Percentiles rank a stretch among this genome's conserved stretches.
phyloP scores from a whole-genome alignment of 2,113 vertebrate species.

The Pachycephala philippinensis region DNA sequence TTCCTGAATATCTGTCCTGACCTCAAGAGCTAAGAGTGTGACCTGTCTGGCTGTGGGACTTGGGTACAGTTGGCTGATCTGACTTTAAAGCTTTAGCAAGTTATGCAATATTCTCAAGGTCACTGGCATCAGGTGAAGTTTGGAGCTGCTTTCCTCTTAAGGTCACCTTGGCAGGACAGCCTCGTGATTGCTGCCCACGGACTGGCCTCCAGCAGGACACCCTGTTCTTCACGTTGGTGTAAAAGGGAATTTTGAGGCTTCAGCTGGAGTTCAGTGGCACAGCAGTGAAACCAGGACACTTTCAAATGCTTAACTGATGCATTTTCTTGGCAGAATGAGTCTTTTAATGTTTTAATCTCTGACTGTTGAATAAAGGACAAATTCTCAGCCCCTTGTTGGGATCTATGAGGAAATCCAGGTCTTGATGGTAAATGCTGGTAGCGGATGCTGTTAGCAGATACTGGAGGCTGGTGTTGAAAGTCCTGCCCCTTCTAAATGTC shows the following conservation, averaged over 20 bases:
- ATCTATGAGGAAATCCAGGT: background rate
- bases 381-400: background rate
- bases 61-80: background rate
- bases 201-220: background rate
- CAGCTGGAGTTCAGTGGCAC: background rate
- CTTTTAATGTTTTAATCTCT: background rate
- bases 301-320: background rate
- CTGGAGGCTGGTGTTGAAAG: background rate
- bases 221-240: rapidly evolving
- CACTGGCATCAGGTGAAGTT: background rate
- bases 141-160: background rate
- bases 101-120: constrained; percentile 22
- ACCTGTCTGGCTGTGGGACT: background rate
- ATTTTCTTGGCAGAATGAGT: background rate
- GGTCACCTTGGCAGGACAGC: background rate
- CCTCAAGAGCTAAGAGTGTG: background rate
- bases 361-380: background rate
- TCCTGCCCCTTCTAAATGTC: background rate
- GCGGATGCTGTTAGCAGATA: background rate
- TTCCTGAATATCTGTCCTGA: background rate
- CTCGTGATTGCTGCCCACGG: background rate
- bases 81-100: background rate
- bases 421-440: background rate
- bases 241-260: background rate
- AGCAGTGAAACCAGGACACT: background rate